Percentiles rank a stretch among this genome's conserved stretches.
Conservation (phyloP, 2,797 vertebrate species). For the Pogonophryne albipinna region DNA sequence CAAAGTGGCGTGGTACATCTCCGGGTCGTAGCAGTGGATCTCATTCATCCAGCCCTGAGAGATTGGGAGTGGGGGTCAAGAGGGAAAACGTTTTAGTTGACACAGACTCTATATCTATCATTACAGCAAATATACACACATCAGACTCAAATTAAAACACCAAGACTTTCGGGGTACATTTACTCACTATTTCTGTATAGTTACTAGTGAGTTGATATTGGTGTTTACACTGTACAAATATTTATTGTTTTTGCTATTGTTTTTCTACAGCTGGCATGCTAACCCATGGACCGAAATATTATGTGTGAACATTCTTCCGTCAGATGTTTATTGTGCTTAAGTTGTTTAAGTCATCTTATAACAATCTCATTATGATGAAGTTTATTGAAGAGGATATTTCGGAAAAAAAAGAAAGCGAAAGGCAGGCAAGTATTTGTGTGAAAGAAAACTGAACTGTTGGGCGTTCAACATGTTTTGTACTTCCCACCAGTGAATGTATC, state of each 20-base stretch:
- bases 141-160: neutral
- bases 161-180: neutral
- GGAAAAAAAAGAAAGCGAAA: neutral
- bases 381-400: neutral
- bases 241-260: no score
- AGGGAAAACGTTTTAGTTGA: slow-evolving; percentile 8
- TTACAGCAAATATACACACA: neutral
- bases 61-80: neutral
- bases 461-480: neutral
- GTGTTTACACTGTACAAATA: no score
- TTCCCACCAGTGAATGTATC: no score
- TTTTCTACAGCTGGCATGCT: neutral
- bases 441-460: slow-evolving; percentile 4
- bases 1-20: slow-evolving; percentile 97
- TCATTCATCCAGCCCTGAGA: slow-evolving; percentile 99
- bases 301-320: neutral
- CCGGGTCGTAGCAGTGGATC: slow-evolving; percentile 95
- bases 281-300: neutral
- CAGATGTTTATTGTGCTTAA: neutral
- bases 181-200: neutral
- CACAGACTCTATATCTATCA: neutral
- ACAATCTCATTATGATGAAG: neutral
- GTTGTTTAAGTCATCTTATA: neutral
- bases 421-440: neutral
- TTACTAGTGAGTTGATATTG: neutral